Evolutionary conservation across 2,113 vertebrate genomes (phyloP).

Genomic region (Aptenodytes patagonicus): DNA sequence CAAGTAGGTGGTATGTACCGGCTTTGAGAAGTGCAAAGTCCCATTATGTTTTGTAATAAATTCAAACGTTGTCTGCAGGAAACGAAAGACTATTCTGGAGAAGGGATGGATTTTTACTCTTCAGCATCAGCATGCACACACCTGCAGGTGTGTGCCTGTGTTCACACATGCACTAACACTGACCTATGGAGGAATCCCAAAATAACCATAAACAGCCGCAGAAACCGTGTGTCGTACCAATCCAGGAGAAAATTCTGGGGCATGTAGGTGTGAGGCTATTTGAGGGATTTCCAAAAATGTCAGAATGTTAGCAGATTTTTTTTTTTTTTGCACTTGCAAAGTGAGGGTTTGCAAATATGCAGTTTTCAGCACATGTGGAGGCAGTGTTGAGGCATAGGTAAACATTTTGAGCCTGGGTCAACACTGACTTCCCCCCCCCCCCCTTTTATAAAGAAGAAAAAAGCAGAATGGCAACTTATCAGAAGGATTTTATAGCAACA

Average conservation of each 20-base stretch:
- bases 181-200: neutral
- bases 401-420: neutral
- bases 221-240: neutral
- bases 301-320: neutral
- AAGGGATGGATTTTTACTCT: neutral
- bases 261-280: slow-evolving; percentile 32
- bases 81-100: neutral
- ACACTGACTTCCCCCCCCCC: neutral
- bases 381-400: neutral
- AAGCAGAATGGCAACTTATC: neutral
- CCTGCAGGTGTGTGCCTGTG: neutral
- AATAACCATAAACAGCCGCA: neutral
- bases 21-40: neutral
- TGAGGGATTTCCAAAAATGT: slow-evolving; percentile 19
- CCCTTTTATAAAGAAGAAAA: neutral
- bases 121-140: neutral
- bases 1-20: neutral
- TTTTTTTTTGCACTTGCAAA: neutral
- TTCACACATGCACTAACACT: neutral
- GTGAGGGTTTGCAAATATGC: neutral
- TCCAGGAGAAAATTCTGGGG: slow-evolving; percentile 20
- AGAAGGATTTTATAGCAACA: neutral
- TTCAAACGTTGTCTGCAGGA: neutral
- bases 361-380: neutral
- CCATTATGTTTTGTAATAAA: neutral